Conservation (phyloP, 2,113 vertebrate species). For the Oncorhynchus keta region DNA sequence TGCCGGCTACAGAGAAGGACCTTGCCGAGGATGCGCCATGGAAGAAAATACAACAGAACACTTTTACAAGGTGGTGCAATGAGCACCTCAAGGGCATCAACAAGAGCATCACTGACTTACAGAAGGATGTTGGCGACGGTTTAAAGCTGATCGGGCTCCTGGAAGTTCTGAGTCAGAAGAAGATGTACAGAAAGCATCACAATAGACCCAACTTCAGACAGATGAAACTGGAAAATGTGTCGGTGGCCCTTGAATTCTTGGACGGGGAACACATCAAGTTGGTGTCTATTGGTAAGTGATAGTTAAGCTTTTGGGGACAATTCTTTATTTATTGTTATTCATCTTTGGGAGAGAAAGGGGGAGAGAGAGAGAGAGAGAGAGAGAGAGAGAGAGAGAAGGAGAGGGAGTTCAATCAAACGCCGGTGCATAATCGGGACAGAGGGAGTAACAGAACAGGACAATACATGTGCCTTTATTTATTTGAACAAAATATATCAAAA, state of each 20-base stretch:
- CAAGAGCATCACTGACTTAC: constrained; percentile 85
- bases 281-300: constrained; percentile 89
- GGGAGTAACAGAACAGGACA: neutral
- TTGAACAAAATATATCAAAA: too few relatives aligned
- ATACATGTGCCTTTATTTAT: neutral
- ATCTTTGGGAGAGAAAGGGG: neutral
- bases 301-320: constrained; percentile 29
- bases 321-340: constrained; percentile 39
- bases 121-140: constrained; percentile 88
- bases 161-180: constrained; percentile 95
- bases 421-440: neutral
- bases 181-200: constrained; percentile 93
- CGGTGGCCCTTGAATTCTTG: constrained; percentile 93
- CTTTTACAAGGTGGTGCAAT: constrained; percentile 96
- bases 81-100: constrained; percentile 89
- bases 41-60: constrained; percentile 99
- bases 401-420: too few relatives aligned
- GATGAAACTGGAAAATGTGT: constrained; percentile 97
- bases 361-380: neutral
- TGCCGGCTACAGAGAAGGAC: constrained; percentile 95
- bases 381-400: too few relatives aligned
- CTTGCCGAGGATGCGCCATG: constrained; percentile 94
- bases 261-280: constrained; percentile 93
- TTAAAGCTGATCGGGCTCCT: constrained; percentile 90
- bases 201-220: constrained; percentile 92